Conservation (phyloP, 2,113 vertebrate species). For the Brienomyrus brachyistius region DNA sequence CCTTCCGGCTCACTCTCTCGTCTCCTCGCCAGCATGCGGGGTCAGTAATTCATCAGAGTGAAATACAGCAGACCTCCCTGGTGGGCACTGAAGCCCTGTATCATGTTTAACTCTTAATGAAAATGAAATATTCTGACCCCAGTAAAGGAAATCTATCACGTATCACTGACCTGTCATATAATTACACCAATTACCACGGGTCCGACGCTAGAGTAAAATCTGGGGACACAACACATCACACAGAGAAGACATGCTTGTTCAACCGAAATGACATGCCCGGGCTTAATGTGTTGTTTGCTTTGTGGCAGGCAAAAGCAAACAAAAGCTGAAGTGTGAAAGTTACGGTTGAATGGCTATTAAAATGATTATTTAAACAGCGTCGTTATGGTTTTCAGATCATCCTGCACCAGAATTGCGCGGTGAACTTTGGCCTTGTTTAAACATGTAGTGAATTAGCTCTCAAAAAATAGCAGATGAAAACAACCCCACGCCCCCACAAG, state of each 20-base stretch:
- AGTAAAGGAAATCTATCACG: constrained; percentile 67
- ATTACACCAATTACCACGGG: constrained; percentile 31
- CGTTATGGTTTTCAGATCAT: constrained; percentile 17
- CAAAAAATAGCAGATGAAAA: not conserved
- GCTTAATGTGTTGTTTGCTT: not conserved
- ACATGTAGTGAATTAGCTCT: constrained; percentile 20
- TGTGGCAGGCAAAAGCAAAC: not conserved
- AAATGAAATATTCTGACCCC: constrained; percentile 74
- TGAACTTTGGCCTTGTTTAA: constrained; percentile 29
- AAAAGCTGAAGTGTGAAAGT: not conserved
- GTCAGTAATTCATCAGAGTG: constrained; percentile 61
- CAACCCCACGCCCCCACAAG: not conserved
- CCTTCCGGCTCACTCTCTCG: constrained; percentile 35
- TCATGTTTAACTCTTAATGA: constrained; percentile 73
- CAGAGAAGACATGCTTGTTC: not conserved
- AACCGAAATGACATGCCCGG: not conserved
- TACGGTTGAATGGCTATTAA: constrained; percentile 9
- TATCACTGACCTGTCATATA: constrained; percentile 40
- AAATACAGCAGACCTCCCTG: constrained; percentile 46
- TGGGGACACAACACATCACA: not conserved
- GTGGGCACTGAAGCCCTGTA: constrained; percentile 56
- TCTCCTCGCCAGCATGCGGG: constrained; percentile 38
- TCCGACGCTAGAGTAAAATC: constrained; percentile 11
- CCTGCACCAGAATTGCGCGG: constrained; percentile 30
- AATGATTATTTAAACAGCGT: constrained; percentile 30